phyloP scores from a whole-genome alignment of 2,113 vertebrate genomes.

The Xenopus laevis region DNA sequence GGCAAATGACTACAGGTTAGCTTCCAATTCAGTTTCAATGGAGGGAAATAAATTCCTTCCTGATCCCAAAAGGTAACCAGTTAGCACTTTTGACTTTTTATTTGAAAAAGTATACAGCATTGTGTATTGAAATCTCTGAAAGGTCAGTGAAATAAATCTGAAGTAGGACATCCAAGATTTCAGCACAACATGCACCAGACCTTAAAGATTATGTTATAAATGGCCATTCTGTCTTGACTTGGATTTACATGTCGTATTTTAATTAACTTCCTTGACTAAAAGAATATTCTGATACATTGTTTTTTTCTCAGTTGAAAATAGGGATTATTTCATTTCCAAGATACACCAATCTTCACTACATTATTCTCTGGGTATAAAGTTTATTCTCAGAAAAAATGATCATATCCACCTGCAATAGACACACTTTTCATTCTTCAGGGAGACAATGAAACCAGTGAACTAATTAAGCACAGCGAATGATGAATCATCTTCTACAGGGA shows the following conservation, averaged over 20 bases:
- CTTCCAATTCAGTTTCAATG: no score
- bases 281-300: background rate
- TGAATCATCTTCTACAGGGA: constrained; percentile 33
- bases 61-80: no score
- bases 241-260: background rate
- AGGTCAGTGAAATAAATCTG: no score
- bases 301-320: background rate
- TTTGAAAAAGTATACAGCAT: no score
- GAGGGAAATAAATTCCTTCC: no score
- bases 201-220: no score
- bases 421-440: constrained; percentile 36
- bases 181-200: no score
- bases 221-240: no score
- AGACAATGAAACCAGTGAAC: constrained; percentile 40
- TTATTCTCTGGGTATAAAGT: constrained; percentile 23
- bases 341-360: constrained; percentile 4
- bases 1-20: no score
- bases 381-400: constrained; percentile 27
- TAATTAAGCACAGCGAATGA: constrained; percentile 42
- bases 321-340: constrained; percentile 5
- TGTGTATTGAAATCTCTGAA: no score
- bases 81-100: no score
- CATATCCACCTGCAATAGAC: constrained; percentile 36
- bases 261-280: background rate
- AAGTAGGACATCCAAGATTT: no score